phyloP scores from a whole-genome alignment of 2,113 vertebrate genomes.

The Eurypyga helias region DNA sequence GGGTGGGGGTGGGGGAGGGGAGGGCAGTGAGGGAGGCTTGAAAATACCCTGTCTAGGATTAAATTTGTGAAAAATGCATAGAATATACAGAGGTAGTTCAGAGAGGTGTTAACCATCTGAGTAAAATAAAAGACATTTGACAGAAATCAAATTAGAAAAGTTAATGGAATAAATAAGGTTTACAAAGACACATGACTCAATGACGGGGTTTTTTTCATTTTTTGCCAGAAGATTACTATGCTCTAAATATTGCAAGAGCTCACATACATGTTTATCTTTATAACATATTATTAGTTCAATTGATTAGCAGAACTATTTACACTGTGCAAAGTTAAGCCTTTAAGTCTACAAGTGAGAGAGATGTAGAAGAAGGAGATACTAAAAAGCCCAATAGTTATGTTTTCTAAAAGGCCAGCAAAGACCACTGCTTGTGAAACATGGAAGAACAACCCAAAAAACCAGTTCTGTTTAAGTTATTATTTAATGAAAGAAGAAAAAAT shows the following conservation, averaged over 20 bases:
- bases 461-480: not conserved
- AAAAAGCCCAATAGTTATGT: not conserved
- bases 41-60: not conserved
- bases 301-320: not conserved
- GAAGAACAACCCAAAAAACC: not conserved
- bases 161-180: not conserved
- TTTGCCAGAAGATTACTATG: not conserved
- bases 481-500: not conserved
- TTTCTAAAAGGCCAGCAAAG: not conserved
- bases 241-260: not conserved
- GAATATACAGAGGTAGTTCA: not conserved
- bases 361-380: not conserved
- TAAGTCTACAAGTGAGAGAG: not conserved
- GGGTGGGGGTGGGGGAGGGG: no score
- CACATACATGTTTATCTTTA: not conserved
- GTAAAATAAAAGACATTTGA: not conserved
- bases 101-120: not conserved
- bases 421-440: not conserved
- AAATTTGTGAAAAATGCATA: not conserved
- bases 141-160: not conserved
- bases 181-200: not conserved
- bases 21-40: not conserved
- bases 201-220: not conserved
- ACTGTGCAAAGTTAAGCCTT: not conserved
- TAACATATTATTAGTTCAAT: not conserved